Evolutionary conservation across 2,797 vertebrate genomes (phyloP).

Genomic region (Alosa sapidissima): DNA sequence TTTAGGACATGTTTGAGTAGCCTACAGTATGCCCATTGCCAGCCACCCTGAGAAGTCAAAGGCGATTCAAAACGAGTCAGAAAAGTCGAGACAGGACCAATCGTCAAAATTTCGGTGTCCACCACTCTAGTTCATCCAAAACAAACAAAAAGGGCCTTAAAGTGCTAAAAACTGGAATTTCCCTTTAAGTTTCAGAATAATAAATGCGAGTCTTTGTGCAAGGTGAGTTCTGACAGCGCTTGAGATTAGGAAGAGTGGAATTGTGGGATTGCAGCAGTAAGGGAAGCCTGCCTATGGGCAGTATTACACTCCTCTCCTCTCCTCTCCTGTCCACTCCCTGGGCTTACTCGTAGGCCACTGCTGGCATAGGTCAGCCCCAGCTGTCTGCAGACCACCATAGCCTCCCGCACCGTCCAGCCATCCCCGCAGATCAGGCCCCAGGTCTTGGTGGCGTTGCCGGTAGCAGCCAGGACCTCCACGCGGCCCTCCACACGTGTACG

Average conservation of each 20-base stretch:
- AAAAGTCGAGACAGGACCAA: no score
- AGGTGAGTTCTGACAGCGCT: not conserved
- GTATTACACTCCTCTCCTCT: not conserved
- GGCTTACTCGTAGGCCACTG: constrained; percentile 85
- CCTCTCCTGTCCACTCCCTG: constrained; percentile 31
- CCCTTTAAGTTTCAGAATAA: not conserved
- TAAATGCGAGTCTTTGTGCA: not conserved
- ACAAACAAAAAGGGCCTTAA: no score
- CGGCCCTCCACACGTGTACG: constrained; percentile 88
- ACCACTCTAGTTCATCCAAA: no score
- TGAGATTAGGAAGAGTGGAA: not conserved
- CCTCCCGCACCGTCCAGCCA: constrained; percentile 88
- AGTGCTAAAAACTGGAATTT: no score
- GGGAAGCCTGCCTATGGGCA: not conserved
- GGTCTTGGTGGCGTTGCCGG: constrained; percentile 66
- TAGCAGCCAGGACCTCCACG: constrained; percentile 77
- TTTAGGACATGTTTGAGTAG: no score
- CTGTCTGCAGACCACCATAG: constrained; percentile 92
- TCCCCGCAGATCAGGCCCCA: constrained; percentile 96
- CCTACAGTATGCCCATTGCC: no score
- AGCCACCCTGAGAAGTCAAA: no score
- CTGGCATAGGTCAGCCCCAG: constrained; percentile 91
- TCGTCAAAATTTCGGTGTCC: no score
- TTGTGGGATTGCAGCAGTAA: not conserved
- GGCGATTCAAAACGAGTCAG: no score